phyloP scores from a whole-genome alignment of 2,113 vertebrate species.

The Stercorarius parasiticus region DNA sequence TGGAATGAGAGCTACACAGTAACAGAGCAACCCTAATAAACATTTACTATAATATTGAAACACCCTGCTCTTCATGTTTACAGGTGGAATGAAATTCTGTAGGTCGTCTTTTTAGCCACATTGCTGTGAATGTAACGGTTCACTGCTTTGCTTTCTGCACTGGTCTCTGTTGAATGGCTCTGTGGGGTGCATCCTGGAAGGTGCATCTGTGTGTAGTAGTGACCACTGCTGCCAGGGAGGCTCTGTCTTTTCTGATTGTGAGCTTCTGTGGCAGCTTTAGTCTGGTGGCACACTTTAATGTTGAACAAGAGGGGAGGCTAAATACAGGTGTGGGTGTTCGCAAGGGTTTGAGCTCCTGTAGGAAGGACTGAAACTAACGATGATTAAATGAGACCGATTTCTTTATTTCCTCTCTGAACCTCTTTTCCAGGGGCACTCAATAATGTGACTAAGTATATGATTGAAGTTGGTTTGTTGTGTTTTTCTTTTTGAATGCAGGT shows the following conservation, averaged over 20 bases:
- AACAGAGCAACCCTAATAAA: background rate
- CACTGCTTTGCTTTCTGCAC: rapidly evolving
- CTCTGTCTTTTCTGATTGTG: background rate
- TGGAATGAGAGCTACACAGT: background rate
- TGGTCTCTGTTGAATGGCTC: background rate
- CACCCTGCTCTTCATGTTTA: background rate
- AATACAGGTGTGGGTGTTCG: background rate
- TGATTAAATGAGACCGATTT: background rate
- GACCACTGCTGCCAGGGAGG: rapidly evolving
- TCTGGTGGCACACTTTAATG: background rate
- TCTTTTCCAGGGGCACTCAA: background rate
- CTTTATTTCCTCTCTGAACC: background rate
- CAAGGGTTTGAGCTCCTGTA: background rate
- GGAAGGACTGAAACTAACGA: background rate
- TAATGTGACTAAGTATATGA: background rate
- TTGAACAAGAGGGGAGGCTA: background rate
- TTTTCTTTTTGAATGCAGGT: background rate
- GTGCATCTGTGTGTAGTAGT: rapidly evolving
- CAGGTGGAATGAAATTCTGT: background rate
- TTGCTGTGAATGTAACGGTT: background rate
- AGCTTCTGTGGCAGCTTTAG: background rate
- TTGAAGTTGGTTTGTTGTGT: background rate
- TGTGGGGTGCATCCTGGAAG: rapidly evolving
- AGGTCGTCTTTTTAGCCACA: rapidly evolving
- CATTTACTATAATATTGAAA: background rate